These are phyloP conservation scores for Plemyria rubiginata DNA, from an alignment of 2,888 invertebrate species.

Conservation along the genomic window DNA sequence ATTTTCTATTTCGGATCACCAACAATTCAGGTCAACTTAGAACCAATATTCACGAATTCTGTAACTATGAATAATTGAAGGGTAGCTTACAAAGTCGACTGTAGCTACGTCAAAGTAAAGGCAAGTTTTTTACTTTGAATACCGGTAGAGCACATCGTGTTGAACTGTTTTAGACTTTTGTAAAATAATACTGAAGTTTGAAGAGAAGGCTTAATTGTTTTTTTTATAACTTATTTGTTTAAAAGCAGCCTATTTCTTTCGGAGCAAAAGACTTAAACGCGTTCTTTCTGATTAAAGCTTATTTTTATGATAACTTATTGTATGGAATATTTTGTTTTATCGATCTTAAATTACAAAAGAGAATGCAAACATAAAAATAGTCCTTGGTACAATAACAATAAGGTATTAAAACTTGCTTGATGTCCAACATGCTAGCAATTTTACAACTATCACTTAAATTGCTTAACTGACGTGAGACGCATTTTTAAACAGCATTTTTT, in stretches of 20 bases:
- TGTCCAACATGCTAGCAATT: background rate
- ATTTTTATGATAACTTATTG: background rate
- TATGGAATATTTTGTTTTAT: no score
- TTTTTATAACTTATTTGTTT: background rate
- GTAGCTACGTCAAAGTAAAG: conserved; percentile 16
- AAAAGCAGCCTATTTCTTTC: background rate
- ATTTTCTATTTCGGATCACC: conserved; percentile 31
- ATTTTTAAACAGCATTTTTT: no score
- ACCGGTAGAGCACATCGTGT: background rate
- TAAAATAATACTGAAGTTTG: conserved; percentile 1
- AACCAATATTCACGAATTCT: conserved; percentile 33
- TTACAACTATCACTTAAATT: background rate
- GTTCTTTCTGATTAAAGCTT: conserved; percentile 16
- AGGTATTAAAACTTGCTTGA: background rate
- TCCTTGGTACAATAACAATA: no score
- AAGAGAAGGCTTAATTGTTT: background rate
- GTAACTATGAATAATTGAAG: conserved; percentile 36
- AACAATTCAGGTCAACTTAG: conserved; percentile 30
- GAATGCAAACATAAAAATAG: no score
- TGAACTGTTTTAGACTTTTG: conserved; percentile 1
- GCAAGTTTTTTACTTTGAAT: conserved; percentile 11
- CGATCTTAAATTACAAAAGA: no score
- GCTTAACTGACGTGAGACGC: background rate
- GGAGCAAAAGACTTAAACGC: conserved; percentile 34
- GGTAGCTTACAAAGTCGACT: conserved; percentile 11